Conservation (phyloP, 2,888 invertebrate genomes). For the Megaustenia siamemsis region DNA sequence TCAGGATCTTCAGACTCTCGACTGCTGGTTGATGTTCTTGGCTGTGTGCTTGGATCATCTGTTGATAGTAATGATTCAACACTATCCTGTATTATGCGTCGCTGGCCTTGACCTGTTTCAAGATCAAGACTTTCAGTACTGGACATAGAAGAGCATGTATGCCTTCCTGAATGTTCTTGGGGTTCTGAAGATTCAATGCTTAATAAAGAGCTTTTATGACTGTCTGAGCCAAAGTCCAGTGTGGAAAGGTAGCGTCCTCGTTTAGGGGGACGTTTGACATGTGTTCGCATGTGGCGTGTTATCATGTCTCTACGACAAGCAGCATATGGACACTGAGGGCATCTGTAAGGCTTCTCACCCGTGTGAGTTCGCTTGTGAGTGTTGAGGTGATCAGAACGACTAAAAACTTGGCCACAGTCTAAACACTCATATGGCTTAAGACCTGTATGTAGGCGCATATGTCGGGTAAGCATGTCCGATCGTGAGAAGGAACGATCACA, state of each 20-base stretch:
- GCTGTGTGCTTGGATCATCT: constrained; percentile 30
- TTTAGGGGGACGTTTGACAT: constrained; percentile 80
- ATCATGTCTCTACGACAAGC: constrained; percentile 99
- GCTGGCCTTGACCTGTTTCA: constrained; percentile 57
- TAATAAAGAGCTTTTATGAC: constrained; percentile 65
- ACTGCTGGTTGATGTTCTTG: constrained; percentile 46
- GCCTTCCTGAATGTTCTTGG: constrained; percentile 61
- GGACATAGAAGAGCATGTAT: constrained; percentile 72
- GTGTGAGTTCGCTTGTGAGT: constrained; percentile 99
- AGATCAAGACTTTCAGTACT: constrained; percentile 75
- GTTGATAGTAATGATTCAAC: constrained; percentile 31
- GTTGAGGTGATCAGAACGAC: constrained; percentile 96
- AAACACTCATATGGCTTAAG: constrained; percentile 98
- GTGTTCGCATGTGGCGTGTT: constrained; percentile 97
- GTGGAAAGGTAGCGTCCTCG: constrained; percentile 73
- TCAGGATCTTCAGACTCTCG: constrained; percentile 50
- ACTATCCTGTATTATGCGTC: constrained; percentile 24
- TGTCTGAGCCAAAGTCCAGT: constrained; percentile 60
- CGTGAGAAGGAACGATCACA: constrained; percentile 96
- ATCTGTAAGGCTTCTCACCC: constrained; percentile 91
- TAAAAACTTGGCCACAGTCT: constrained; percentile 95
- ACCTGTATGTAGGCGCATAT: constrained; percentile 98
- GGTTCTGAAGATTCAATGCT: constrained; percentile 67
- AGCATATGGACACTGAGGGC: constrained; percentile 98
- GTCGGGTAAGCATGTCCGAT: constrained; percentile 99